phyloP scores from a whole-genome alignment of 2,113 vertebrate genomes.

The Sander vitreus region DNA sequence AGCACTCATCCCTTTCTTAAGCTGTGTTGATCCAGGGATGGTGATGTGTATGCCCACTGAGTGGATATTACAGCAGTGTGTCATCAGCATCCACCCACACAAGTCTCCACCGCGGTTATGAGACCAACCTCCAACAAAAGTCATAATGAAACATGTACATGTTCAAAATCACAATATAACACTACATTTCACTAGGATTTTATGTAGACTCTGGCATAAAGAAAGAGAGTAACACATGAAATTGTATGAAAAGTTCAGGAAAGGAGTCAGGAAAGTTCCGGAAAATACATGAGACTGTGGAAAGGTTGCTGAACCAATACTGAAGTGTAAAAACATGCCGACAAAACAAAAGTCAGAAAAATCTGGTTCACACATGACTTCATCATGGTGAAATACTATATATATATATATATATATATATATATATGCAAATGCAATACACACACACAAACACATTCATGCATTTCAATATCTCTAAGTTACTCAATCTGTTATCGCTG shows the following conservation, averaged over 20 bases:
- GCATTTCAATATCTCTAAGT: neutral
- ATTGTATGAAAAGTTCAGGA: neutral
- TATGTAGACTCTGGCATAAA: neutral
- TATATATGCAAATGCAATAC: neutral
- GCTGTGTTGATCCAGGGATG: constrained; percentile 62
- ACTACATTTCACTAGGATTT: neutral
- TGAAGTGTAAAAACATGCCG: constrained; percentile 21
- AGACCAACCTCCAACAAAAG: constrained; percentile 25
- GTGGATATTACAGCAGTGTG: constrained; percentile 55
- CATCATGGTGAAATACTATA: neutral
- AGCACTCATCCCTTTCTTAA: constrained; percentile 58
- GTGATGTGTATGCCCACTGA: constrained; percentile 42
- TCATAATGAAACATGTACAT: constrained; percentile 35
- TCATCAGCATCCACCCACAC: constrained; percentile 52
- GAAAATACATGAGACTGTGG: neutral
- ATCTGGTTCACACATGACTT: neutral
- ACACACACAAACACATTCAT: neutral
- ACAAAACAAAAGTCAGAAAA: constrained; percentile 9
- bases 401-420: neutral
- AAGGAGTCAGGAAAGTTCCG: neutral
- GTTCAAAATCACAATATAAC: neutral
- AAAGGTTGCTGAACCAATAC: constrained; percentile 14
- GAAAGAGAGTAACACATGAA: neutral
- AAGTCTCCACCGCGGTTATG: constrained; percentile 29
- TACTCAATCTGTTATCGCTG: neutral